Evolutionary conservation across 2,797 vertebrate species (phyloP).

Genomic region (Orestias chungarensis): DNA sequence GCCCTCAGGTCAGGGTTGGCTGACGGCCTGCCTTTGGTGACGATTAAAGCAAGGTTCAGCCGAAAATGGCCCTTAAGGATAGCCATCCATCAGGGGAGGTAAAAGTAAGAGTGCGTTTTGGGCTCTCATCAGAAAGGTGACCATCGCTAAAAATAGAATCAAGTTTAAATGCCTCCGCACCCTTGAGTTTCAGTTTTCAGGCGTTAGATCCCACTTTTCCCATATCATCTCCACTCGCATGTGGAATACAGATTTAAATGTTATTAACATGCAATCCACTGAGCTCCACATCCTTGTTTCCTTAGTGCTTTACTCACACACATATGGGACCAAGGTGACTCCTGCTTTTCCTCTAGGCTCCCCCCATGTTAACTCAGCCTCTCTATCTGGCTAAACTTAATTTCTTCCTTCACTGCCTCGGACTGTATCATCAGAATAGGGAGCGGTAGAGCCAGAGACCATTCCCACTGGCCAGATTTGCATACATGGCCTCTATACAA

Average conservation of each 20-base stretch:
- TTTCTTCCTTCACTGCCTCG: conserved; percentile 78
- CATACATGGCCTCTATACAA: conserved; percentile 74
- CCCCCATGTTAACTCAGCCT: conserved; percentile 77
- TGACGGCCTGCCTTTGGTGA: conserved; percentile 71
- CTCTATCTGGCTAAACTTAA: conserved; percentile 79
- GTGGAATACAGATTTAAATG: conserved; percentile 63
- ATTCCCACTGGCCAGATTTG: conserved; percentile 79
- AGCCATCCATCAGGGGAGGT: conserved; percentile 63
- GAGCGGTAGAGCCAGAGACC: conserved; percentile 56
- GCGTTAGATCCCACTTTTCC: conserved; percentile 54
- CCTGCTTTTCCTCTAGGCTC: conserved; percentile 71
- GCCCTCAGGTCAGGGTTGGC: conserved; percentile 66
- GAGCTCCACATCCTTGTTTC: conserved; percentile 56
- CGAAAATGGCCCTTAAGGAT: conserved; percentile 69
- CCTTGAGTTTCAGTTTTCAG: conserved; percentile 42
- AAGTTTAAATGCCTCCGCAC: conserved; percentile 49
- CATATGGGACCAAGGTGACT: conserved; percentile 72
- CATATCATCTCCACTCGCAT: conserved; percentile 34
- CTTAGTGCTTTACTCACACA: conserved; percentile 42
- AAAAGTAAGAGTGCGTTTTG: conserved; percentile 46
- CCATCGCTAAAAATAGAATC: conserved; percentile 48
- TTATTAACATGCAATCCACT: conserved; percentile 67
- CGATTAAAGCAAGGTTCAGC: conserved; percentile 74
- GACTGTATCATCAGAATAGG: conserved; percentile 78
- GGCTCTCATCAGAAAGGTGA: conserved; percentile 54